Percentiles rank a stretch among this genome's conserved stretches.
Conservation (phyloP, 2,888 invertebrate species). For the Brachyopa scutellaris region DNA sequence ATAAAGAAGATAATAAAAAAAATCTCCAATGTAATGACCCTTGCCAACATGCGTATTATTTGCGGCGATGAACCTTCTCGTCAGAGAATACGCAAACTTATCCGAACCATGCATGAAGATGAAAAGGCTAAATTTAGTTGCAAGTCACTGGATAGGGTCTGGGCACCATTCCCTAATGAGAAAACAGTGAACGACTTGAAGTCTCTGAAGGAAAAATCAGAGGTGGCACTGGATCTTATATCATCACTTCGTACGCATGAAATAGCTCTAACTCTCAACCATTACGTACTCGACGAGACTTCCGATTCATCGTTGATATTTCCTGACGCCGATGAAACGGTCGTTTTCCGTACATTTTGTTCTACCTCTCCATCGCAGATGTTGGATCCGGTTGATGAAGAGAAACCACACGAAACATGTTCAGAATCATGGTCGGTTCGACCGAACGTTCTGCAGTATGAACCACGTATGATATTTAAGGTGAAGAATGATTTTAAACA, state of each 20-base stretch:
- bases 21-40: constrained; percentile 79
- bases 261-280: constrained; percentile 79
- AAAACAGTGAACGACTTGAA: constrained; percentile 75
- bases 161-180: constrained; percentile 77
- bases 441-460: constrained; percentile 75
- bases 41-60: constrained; percentile 82
- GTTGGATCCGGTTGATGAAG: constrained; percentile 77
- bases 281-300: constrained; percentile 78
- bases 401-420: constrained; percentile 73
- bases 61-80: constrained; percentile 83
- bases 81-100: constrained; percentile 79
- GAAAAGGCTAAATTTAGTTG: constrained; percentile 77
- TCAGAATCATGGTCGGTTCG: constrained; percentile 77
- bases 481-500: constrained; percentile 76
- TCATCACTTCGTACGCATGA: constrained; percentile 78
- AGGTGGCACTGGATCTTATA: constrained; percentile 77
- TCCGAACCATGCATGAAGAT: constrained; percentile 76
- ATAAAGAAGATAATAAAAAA: constrained; percentile 80
- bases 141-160: constrained; percentile 76
- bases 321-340: constrained; percentile 80
- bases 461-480: constrained; percentile 67
- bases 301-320: constrained; percentile 76
- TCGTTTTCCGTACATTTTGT: constrained; percentile 80
- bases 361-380: constrained; percentile 76
- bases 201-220: constrained; percentile 77